Conservation (phyloP, 2,113 vertebrate species). For the Polyodon spathula region DNA sequence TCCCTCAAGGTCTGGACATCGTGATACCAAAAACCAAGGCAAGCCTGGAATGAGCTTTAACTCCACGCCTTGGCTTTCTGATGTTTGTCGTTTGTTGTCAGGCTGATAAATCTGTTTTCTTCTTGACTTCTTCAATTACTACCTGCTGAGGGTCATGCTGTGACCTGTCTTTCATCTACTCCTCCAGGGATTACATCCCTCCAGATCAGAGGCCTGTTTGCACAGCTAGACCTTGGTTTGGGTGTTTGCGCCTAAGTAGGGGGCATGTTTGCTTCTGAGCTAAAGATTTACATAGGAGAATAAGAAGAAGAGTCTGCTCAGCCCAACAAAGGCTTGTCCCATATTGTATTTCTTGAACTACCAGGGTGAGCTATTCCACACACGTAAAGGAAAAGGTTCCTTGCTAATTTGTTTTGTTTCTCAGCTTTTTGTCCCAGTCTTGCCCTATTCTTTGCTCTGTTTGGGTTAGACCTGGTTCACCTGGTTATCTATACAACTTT, state of each 20-base stretch:
- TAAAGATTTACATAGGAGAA: slow-evolving; percentile 11
- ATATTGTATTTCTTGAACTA: too few species aligned
- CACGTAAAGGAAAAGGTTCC: too few species aligned
- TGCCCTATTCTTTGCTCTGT: too few species aligned
- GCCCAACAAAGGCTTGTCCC: too few species aligned
- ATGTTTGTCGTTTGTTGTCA: neutral
- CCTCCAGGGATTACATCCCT: slow-evolving; percentile 4
- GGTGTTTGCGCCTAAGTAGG: slow-evolving; percentile 6
- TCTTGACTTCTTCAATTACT: neutral
- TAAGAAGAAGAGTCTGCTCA: too few species aligned
- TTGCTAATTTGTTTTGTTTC: too few species aligned
- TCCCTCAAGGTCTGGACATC: too few species aligned
- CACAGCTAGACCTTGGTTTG: neutral
- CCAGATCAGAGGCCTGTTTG: neutral
- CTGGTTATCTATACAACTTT: too few species aligned
- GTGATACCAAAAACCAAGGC: neutral
- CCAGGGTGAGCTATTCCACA: too few species aligned
- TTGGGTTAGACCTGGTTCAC: too few species aligned
- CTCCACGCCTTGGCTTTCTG: neutral
- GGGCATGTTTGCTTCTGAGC: slow-evolving; percentile 9
- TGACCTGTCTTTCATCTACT: slow-evolving; percentile 8
- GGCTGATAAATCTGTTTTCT: slow-evolving; percentile 7
- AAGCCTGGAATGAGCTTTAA: neutral
- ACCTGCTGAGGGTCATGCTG: neutral
- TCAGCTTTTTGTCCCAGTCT: too few species aligned